Conservation (phyloP, 2,113 vertebrate genomes). For the Nycticryphes semicollaris region DNA sequence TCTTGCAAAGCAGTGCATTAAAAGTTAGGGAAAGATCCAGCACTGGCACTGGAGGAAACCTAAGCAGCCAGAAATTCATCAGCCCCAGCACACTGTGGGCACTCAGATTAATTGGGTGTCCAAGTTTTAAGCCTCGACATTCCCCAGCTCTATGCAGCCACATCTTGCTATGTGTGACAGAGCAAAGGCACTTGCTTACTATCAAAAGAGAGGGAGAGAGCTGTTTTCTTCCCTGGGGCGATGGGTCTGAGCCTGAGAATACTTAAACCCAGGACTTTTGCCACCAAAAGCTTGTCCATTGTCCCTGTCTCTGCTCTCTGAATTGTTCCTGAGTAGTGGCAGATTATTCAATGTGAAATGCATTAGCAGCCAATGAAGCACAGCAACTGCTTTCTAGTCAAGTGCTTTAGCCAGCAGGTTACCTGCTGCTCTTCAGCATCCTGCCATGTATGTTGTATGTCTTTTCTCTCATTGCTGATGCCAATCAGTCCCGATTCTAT, state of each 20-base stretch:
- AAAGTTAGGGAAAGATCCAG: background rate
- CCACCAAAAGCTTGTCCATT: background rate
- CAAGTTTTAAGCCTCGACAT: background rate
- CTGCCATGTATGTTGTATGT: background rate
- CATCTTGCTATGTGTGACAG: background rate
- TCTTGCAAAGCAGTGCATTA: background rate
- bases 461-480: background rate
- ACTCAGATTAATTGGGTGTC: background rate
- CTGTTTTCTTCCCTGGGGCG: background rate
- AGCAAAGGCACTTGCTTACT: background rate
- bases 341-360: background rate
- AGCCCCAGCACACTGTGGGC: background rate
- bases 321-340: background rate
- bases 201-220: background rate
- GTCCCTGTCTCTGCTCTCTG: background rate
- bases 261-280: background rate
- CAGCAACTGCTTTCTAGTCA: background rate
- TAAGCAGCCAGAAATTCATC: background rate
- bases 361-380: background rate
- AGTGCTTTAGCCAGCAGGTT: background rate
- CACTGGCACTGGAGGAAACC: background rate
- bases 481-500: background rate
- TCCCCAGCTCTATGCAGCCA: background rate
- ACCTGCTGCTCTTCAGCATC: background rate
- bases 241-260: background rate